These are phyloP conservation scores for Palythoa grandis DNA, from an alignment of 92 coral and sea anemone species.

Conservation along the genomic window DNA sequence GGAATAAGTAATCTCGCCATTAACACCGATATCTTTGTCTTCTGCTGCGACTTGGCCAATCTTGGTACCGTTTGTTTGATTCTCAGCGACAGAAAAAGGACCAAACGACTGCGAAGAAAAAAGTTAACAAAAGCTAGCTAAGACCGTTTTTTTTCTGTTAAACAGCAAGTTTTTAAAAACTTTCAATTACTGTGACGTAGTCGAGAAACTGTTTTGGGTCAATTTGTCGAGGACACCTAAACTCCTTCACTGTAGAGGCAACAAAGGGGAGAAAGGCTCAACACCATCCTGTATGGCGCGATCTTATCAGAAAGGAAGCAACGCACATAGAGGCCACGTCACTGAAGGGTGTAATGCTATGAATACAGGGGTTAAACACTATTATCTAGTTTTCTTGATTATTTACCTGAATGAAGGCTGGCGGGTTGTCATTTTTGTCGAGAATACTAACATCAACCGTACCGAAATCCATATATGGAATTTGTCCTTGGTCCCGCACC, in stretches of 20 bases:
- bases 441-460: conserved; percentile 84
- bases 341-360: too few species aligned
- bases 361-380: neutral
- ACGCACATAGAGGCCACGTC: too few species aligned
- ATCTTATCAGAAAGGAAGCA: too few species aligned
- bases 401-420: conserved; percentile 72
- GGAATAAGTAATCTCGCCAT: conserved; percentile 78
- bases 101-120: conserved; percentile 74
- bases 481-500: conserved; percentile 92
- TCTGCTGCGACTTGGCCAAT: conserved; percentile 82
- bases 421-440: conserved; percentile 87
- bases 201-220: too few species aligned
- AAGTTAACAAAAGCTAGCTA: neutral
- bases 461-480: conserved; percentile 96
- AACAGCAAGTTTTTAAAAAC: neutral
- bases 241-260: too few species aligned
- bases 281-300: too few species aligned
- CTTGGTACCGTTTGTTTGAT: conserved; percentile 57
- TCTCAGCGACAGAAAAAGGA: conserved; percentile 76
- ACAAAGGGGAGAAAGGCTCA: too few species aligned
- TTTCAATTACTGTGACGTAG: neutral
- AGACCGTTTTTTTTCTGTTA: neutral
- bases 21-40: conserved; percentile 77
- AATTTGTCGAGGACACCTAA: too few species aligned
- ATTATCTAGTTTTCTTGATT: neutral